phyloP scores from a whole-genome alignment of 2,113 vertebrate genomes.

The Nothobranchius kuhntae region DNA sequence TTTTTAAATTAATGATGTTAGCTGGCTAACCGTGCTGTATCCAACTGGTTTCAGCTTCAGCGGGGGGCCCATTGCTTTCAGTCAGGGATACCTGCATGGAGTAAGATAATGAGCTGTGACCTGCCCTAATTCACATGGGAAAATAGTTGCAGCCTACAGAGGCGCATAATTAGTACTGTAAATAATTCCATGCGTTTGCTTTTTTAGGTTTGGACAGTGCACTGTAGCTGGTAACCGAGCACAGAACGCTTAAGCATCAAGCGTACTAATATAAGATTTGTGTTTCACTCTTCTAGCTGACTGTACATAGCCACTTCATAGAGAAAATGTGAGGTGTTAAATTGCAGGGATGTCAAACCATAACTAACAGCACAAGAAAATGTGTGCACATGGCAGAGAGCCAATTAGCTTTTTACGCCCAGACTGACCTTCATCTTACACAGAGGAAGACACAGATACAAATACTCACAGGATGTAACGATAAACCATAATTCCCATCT shows the following conservation, averaged over 20 bases:
- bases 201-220: background rate
- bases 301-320: background rate
- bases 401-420: conserved; percentile 69
- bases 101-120: conserved; percentile 15
- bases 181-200: conserved; percentile 3
- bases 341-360: conserved; percentile 25
- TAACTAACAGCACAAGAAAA: conserved; percentile 42
- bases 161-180: conserved; percentile 1
- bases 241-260: background rate
- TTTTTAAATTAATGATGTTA: conserved; percentile 4
- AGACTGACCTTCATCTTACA: conserved; percentile 70
- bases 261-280: background rate
- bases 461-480: conserved; percentile 56
- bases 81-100: conserved; percentile 3
- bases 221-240: background rate
- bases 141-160: conserved; percentile 7
- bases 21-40: conserved; percentile 3
- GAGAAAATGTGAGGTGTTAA: conserved; percentile 37
- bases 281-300: conserved; percentile 9
- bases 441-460: conserved; percentile 32
- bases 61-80: background rate
- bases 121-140: background rate
- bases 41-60: conserved; percentile 14
- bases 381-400: conserved; percentile 52
- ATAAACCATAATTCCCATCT: conserved; percentile 61